Base-by-base conservation (phyloP, 2,888 invertebrate genomes). In the Macrosoma leucophasiata region DNA sequence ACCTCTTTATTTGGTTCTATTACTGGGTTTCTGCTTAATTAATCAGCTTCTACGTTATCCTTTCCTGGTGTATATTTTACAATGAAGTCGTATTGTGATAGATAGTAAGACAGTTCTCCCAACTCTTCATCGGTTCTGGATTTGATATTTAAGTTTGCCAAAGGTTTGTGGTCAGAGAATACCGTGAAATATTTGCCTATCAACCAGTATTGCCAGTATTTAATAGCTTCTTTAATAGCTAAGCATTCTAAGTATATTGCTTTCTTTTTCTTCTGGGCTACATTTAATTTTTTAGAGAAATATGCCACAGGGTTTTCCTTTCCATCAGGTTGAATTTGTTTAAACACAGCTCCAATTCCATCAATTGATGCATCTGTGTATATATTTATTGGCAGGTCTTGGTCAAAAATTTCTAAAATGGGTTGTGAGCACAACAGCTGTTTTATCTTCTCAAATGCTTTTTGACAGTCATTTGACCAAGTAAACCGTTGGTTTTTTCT, bases 271-370 rank as follows among this genome's bases (percentile, higher is more conserved):
- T 14, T 23, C 35, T 43, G 39, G 4, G 30, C 18, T n/a, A 32
- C 25, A 36, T 33, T 39, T 17, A 43, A 19, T 37, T 41, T 41
- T 27, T 29, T 41, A 11, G 22, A 22, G 11, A 22, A 19, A 12
- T 33, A 33, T 11, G 44, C 43, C 4, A 37, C 39, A 7, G 47
- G 48, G 29, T 43, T 47, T 22, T 46, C 41, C 37, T 43, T 18
- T 15, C 36, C 40, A 22, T 47, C 11, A 10, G 18, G 12, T 15
- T 43, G 39, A 32, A 13, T 25, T 19, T 41, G 44, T 35, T 45
- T 44, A 18, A 44, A 32, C 3, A 55, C 26, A n/a, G 55, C 49
- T 30, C 50, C 55, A 8, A 52, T 13, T 3, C 51, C 51, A 25
- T 43, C 13, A 18, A 48, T 15, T 18, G 32, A 33, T 1, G 47